Percentiles rank a stretch among this genome's conserved stretches.
phyloP scores from a whole-genome alignment of 2,797 vertebrate genomes.

The Hephaestus fuliginosus region DNA sequence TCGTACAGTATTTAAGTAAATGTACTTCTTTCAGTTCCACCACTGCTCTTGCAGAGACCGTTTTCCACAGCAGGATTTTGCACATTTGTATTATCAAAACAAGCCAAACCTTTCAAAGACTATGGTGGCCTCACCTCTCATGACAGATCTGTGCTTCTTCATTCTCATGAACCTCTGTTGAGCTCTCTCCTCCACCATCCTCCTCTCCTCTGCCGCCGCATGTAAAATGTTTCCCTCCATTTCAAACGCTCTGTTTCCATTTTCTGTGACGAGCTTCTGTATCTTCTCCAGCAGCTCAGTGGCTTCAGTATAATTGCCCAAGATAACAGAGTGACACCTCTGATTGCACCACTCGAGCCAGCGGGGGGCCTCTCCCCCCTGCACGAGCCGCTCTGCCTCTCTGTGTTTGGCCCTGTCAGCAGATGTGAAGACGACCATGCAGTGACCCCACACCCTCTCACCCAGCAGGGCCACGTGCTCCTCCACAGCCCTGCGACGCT shows the following conservation, averaged over 20 bases:
- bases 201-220: slow-evolving; percentile 55
- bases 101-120: neutral
- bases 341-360: slow-evolving; percentile 74
- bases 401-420: neutral
- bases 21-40: no score
- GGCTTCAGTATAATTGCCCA: neutral
- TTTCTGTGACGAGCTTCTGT: slow-evolving; percentile 52
- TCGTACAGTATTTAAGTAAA: no score
- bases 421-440: slow-evolving; percentile 69
- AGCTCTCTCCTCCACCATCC: slow-evolving; percentile 60
- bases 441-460: slow-evolving; percentile 70
- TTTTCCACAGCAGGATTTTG: no score
- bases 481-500: slow-evolving; percentile 69
- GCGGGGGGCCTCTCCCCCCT: slow-evolving; percentile 27
- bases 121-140: slow-evolving; percentile 55
- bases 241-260: slow-evolving; percentile 68
- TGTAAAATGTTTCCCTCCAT: slow-evolving; percentile 35
- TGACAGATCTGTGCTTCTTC: slow-evolving; percentile 62
- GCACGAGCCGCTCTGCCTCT: neutral
- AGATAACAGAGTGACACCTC: slow-evolving; percentile 64
- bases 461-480: slow-evolving; percentile 78
- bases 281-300: slow-evolving; percentile 68
- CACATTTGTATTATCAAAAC: neutral
- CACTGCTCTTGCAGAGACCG: no score
- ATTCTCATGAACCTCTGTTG: slow-evolving; percentile 57